A percentile compares a stretch with the other conserved stretches of the same genome.
These are phyloP conservation scores for Ursus arctos DNA, from an alignment of 2,113 vertebrate species.

Conservation along the genomic window DNA sequence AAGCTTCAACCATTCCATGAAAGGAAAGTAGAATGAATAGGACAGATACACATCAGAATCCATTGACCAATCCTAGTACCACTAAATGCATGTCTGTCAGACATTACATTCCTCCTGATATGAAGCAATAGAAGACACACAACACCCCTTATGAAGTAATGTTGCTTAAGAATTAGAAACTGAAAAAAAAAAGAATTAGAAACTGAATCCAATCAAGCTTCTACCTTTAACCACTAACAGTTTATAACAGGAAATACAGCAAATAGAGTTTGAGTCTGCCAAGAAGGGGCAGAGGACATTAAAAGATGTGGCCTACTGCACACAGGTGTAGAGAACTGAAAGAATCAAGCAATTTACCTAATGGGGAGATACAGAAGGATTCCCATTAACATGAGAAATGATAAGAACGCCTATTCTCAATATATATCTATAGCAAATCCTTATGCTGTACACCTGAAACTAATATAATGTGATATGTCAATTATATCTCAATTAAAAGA, in stretches of 20 bases:
- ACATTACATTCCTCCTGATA: not conserved
- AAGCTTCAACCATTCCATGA: not conserved
- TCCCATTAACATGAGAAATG: not conserved
- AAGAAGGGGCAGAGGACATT: not conserved
- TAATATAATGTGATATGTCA: not conserved
- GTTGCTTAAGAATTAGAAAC: not conserved
- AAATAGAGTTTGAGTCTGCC: not conserved
- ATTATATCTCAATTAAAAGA: not conserved
- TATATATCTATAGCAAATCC: not conserved
- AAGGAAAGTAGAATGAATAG: not conserved
- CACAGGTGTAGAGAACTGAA: not conserved
- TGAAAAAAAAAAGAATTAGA: not conserved
- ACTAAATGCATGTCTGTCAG: not conserved
- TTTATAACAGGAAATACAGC: not conserved
- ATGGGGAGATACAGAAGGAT: not conserved
- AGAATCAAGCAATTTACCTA: not conserved
- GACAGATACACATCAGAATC: not conserved
- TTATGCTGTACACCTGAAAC: not conserved
- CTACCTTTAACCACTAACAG: not conserved
- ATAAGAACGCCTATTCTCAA: not conserved
- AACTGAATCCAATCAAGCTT: not conserved
- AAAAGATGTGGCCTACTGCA: not conserved
- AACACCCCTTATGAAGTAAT: not conserved
- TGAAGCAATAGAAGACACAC: not conserved
- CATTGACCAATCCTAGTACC: not conserved